Evolutionary conservation across 2,888 invertebrate genomes (phyloP), one percentile per base, ranked within the genome.

Genomic region (Apantesis nais): DNA sequence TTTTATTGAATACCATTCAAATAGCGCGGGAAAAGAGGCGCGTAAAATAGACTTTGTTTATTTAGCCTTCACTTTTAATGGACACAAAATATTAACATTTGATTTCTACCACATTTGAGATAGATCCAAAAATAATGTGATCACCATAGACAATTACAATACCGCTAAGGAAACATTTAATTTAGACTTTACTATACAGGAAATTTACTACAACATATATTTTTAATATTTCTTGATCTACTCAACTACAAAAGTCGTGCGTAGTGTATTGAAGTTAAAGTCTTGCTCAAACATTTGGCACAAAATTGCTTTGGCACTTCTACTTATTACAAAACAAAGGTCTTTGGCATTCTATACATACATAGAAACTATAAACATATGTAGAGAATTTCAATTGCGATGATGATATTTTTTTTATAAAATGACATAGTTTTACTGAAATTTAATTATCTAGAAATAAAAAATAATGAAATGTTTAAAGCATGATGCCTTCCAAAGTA

Each of bases 271-370:
- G 63, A 62, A 55, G 34, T n/a, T 25, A 69, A 62, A 71, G 72
- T 74, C 67, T n/a, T 70, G 7, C 70, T 68, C 71, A 72, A 75
- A 75, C 71, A 73, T 69, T 55, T 44, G 70, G 66, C 68, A 63
- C 60, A 75, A 62, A 72, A 70, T 74, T 72, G 52, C 61, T 69
- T 79, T 80, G 72, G 70, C 75, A 77, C 67, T 48, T 73, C 73
- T 70, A 31, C 52, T 64, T 34, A 68, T n/a, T 69, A 74, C 34
- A 73, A 74, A 72, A 29, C 44, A 68, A 55, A 63, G 25, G 7
- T 31, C 29, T 63, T 41, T 44, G 5, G 16, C 41, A 11, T 41
- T 19, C 16, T 25, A 66, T 25, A 65, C 69, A 66, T 37, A 39
- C 61, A 22, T 44, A 70, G 19, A 48, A 44, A 12, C 62, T 19